Percentiles rank a stretch among this genome's conserved stretches.
Evolutionary conservation across 2,113 vertebrate species (phyloP).

Genomic region (Zosterops japonicus): DNA sequence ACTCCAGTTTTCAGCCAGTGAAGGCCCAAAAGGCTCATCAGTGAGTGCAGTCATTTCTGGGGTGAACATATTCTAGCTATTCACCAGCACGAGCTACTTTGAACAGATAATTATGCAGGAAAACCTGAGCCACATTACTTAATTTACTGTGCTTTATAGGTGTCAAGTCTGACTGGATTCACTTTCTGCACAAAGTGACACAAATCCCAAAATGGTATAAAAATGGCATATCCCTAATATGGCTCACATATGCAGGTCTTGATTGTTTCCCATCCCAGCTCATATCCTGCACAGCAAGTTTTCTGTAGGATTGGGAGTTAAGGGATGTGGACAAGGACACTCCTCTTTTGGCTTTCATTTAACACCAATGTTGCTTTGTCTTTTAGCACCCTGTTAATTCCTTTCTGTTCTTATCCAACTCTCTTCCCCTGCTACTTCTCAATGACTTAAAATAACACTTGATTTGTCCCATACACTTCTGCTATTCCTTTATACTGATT

Average conservation of each 20-base stretch:
- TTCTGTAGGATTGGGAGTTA: not conserved
- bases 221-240: not conserved
- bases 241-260: not conserved
- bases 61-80: not conserved
- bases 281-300: not conserved
- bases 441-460: not conserved
- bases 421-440: not conserved
- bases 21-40: not conserved
- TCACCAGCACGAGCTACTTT: not conserved
- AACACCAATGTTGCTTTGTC: not conserved
- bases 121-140: not conserved
- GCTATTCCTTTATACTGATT: not conserved
- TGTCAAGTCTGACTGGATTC: accelerated
- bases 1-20: not conserved
- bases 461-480: not conserved
- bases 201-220: not conserved
- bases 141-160: not conserved
- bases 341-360: not conserved
- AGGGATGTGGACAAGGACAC: accelerated
- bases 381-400: not conserved
- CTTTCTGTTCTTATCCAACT: not conserved
- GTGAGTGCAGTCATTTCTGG: not conserved
- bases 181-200: not conserved
- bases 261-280: not conserved
- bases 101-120: not conserved